Conservation (phyloP, 2,113 vertebrate genomes). For the Onychorhynchus coronatus region DNA sequence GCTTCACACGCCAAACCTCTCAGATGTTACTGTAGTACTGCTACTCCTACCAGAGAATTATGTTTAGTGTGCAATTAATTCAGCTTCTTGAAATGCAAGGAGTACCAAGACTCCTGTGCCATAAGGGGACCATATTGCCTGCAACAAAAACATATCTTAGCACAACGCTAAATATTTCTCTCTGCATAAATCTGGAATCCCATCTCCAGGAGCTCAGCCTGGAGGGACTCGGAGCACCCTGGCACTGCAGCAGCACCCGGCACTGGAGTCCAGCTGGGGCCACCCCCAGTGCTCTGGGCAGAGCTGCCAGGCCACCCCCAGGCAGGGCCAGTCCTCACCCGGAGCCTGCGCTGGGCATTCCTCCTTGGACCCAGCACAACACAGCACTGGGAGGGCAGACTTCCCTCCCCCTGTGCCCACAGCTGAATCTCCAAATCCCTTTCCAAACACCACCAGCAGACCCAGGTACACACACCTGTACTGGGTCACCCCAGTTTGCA, state of each 20-base stretch:
- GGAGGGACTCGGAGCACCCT: neutral
- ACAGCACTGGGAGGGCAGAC: neutral
- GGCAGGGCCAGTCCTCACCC: rapidly evolving
- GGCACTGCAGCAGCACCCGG: neutral
- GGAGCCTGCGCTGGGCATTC: neutral
- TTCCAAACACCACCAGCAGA: neutral
- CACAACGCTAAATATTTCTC: conserved; percentile 59
- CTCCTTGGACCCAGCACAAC: rapidly evolving
- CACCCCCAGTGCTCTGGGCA: rapidly evolving
- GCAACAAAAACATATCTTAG: conserved; percentile 51
- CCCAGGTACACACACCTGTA: neutral
- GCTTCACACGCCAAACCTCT: neutral
- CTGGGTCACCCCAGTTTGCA: neutral
- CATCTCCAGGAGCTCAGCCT: neutral
- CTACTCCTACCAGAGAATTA: conserved; percentile 36
- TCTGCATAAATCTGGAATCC: conserved; percentile 51
- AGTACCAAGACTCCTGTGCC: conserved; percentile 40
- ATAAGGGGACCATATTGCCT: conserved; percentile 63
- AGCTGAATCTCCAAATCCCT: neutral
- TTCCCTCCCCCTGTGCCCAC: neutral
- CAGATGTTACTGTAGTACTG: neutral
- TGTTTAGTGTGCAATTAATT: conserved; percentile 33
- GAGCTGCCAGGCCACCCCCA: neutral
- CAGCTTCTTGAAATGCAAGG: conserved; percentile 10
- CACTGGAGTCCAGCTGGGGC: rapidly evolving